Evolutionary conservation across 1,140 invertebrate genomes (phyloP).

Genomic region (Stenopsyche tienmushanensis): DNA sequence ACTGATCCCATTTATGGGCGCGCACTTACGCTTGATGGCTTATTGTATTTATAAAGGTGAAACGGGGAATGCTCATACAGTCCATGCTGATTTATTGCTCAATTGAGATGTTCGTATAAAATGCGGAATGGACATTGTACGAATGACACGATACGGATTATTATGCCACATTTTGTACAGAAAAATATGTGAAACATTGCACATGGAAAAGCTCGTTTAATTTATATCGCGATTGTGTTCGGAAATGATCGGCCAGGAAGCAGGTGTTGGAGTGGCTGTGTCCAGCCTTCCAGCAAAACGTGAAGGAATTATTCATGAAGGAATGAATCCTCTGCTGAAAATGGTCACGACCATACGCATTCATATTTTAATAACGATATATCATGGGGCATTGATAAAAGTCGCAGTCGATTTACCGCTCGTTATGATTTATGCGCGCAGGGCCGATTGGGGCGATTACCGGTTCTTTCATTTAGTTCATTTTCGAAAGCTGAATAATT

Average conservation of each 20-base stretch:
- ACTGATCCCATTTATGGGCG: too few relatives aligned
- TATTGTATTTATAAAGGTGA: too few relatives aligned
- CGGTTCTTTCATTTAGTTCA: background rate
- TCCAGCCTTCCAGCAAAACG: background rate
- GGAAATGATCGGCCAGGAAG: conserved; percentile 6
- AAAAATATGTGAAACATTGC: conserved; percentile 7
- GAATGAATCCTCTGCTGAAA: background rate
- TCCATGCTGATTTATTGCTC: conserved; percentile 20
- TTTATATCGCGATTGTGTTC: conserved; percentile 36
- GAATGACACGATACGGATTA: background rate
- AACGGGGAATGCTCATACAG: too few relatives aligned
- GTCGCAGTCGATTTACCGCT: background rate
- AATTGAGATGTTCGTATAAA: conserved; percentile 29
- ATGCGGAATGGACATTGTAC: background rate
- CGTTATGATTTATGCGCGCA: background rate
- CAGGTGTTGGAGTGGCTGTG: background rate
- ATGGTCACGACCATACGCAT: too few relatives aligned
- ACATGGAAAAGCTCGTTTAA: conserved; percentile 11
- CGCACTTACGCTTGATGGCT: too few relatives aligned
- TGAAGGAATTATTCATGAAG: background rate
- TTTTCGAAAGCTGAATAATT: background rate
- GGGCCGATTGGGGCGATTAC: background rate
- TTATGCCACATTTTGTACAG: conserved; percentile 6
- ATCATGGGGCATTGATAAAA: too few relatives aligned
- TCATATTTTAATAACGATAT: too few relatives aligned